Evolutionary conservation across 2,113 vertebrate species (phyloP), one percentile per base, ranked within the genome.

Genomic region (Corythoichthys intestinalis): DNA sequence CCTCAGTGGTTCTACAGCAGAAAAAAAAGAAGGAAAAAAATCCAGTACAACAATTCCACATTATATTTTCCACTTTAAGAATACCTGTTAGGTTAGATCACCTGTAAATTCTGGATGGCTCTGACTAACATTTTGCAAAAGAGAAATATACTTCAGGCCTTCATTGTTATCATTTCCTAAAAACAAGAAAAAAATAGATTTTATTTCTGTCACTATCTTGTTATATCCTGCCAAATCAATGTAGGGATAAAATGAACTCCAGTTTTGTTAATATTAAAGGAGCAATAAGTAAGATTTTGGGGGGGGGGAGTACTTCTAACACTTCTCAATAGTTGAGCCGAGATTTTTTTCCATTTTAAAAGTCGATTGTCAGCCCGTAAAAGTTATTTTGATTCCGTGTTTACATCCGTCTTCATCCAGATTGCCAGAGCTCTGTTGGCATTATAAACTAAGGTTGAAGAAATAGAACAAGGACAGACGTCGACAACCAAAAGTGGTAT

Each of bases 31-130:
- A 1, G 3, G 3, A 44, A 44, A 44, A 4, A 35, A 57, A 57
- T 11, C 8, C 20, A 34, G 10, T 10, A 49, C 7, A n/a, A 20
- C 50, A 53, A 53, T 14, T 37, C 12, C 12, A 34, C 9, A 11
- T 56, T 48, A 7, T 50, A 2, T 34, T 47, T 50, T 61, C 5
- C 5, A 15, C 2, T 35, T 34, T 37, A 11, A 0, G 3, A 2
- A 35, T 12, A 57, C 12, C 35, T 34, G 46, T n/a, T 47, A 50
- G 17, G 17, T 39, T 37, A 0, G 20, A 46, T 85, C 81, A 88
- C 89, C 91, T 87, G 79, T 73, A 65, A 91, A 66, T 66, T 90
- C 89, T 7, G 88, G 87, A 49, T 89, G 78, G 63, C 65, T 85
- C 65, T 81, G 89, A 35, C 67, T 82, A 63, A 72, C 67, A 76